phyloP scores from a whole-genome alignment of 1,140 invertebrate genomes.

The Chymomyza costata region DNA sequence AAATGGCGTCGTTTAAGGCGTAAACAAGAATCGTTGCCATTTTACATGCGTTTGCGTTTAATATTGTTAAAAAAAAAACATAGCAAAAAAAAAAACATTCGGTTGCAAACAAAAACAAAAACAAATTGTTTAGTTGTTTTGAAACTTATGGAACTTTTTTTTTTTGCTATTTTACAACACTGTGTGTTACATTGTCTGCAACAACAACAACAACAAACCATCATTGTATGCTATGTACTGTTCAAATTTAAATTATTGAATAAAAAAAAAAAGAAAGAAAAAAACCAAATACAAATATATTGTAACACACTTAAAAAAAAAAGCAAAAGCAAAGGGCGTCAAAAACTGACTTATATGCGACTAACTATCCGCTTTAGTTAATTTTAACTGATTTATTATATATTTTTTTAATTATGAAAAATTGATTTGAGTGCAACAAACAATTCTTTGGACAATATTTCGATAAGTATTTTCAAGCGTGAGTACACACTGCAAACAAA shows the following conservation, averaged over 20 bases:
- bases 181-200: constrained; percentile 22
- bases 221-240: constrained; percentile 47
- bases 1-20: constrained; percentile 60
- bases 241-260: constrained; percentile 40
- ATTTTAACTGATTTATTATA: constrained; percentile 29
- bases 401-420: constrained; percentile 42
- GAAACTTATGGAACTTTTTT: constrained; percentile 3
- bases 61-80: constrained; percentile 27
- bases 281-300: constrained; percentile 35
- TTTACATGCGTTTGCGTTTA: constrained; percentile 58
- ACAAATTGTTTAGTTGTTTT: constrained; percentile 12
- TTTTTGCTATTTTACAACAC: constrained; percentile 31
- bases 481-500: too few species aligned
- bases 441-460: constrained; percentile 71
- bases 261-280: constrained; percentile 30
- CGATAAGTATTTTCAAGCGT: constrained; percentile 64
- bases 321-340: background rate
- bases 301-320: constrained; percentile 9
- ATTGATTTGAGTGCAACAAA: constrained; percentile 33
- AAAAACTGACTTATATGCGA: background rate
- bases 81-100: constrained; percentile 34
- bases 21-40: constrained; percentile 13
- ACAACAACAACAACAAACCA: background rate
- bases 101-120: constrained; percentile 27
- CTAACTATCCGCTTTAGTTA: constrained; percentile 2